These are phyloP conservation scores for Coptodon rendalli DNA, from an alignment of 2,113 vertebrate genomes.

Conservation along the genomic window DNA sequence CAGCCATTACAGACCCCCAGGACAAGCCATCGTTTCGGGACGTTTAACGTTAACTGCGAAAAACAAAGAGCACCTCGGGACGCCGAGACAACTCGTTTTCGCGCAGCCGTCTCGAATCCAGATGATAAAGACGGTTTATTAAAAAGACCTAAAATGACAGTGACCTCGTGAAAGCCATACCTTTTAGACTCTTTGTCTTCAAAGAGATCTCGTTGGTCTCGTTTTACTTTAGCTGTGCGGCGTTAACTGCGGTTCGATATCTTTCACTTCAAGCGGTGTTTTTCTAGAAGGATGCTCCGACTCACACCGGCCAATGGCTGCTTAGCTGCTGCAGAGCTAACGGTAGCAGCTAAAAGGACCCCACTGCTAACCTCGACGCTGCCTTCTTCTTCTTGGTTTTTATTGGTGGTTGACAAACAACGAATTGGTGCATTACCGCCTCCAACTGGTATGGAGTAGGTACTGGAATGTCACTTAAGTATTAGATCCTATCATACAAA, in stretches of 20 bases:
- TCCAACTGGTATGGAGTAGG: neutral
- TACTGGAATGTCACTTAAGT: neutral
- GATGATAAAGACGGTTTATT: slow-evolving; percentile 4
- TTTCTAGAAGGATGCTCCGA: slow-evolving; percentile 51
- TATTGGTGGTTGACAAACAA: neutral
- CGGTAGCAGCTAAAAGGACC: slow-evolving; percentile 52
- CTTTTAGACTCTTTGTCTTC: slow-evolving; percentile 68
- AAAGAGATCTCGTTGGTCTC: slow-evolving; percentile 46
- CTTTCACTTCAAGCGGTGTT: slow-evolving; percentile 37
- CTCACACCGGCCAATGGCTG: slow-evolving; percentile 61
- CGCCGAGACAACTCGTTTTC: slow-evolving; percentile 17
- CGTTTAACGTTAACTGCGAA: neutral
- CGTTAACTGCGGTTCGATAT: neutral
- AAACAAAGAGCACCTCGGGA: slow-evolving; percentile 8
- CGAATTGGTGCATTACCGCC: neutral
- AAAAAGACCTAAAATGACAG: neutral
- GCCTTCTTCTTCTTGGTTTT: neutral
- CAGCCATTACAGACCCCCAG: accelerated
- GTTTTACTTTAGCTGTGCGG: neutral
- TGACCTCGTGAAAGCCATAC: slow-evolving; percentile 1
- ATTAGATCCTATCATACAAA: neutral
- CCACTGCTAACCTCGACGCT: neutral
- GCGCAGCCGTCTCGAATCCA: neutral
- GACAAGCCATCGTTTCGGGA: neutral
- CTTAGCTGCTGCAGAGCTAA: slow-evolving; percentile 32